phyloP scores from a whole-genome alignment of 2,113 vertebrate species.

The Ploceus nigricollis region DNA sequence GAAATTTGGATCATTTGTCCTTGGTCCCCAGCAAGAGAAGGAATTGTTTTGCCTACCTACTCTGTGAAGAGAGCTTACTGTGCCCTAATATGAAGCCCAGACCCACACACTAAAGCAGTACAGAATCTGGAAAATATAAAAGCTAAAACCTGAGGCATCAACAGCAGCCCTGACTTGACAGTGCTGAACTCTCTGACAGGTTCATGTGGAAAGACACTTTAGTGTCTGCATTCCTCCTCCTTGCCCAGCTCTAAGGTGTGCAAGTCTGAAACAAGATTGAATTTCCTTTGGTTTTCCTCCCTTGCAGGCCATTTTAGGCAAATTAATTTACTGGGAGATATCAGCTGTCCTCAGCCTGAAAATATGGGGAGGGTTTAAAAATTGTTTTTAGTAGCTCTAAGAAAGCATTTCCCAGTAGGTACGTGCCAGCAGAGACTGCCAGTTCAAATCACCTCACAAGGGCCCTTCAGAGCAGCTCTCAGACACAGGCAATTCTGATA shows the following conservation, averaged over 20 bases:
- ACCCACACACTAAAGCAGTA: neutral
- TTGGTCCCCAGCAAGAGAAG: neutral
- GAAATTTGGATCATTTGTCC: neutral
- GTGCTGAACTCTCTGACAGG: neutral
- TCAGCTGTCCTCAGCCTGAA: neutral
- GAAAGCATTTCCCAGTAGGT: neutral
- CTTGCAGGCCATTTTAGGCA: neutral
- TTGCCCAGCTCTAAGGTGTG: neutral
- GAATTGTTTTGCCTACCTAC: neutral
- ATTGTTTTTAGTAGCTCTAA: neutral
- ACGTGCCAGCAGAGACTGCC: neutral
- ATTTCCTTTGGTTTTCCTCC: neutral
- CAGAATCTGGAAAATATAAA: neutral
- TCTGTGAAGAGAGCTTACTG: neutral
- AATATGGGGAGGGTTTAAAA: neutral
- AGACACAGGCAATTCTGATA: neutral
- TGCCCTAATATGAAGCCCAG: neutral
- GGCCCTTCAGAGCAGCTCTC: neutral
- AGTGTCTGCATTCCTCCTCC: neutral
- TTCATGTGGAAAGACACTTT: neutral
- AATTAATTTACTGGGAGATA: neutral
- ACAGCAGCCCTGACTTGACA: neutral
- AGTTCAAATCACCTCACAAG: neutral
- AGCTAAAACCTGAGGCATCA: neutral
- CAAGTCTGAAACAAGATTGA: neutral